These are phyloP conservation scores for Atherix ibis DNA, from an alignment of 2,888 invertebrate species.

Conservation along the genomic window DNA sequence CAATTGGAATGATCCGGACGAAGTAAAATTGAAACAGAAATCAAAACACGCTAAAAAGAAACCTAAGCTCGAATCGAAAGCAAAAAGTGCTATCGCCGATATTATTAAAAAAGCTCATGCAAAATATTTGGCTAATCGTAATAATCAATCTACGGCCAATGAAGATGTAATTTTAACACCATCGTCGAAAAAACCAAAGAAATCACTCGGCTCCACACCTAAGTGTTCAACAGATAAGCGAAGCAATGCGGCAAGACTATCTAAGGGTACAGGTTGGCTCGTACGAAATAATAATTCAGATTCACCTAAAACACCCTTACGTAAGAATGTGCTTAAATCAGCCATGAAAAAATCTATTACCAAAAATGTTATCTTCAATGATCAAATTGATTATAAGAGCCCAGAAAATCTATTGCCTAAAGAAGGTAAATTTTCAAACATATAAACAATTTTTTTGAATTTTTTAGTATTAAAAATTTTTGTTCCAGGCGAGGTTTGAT, in stretches of 20 bases:
- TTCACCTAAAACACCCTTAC: too few species aligned
- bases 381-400: conserved; percentile 3
- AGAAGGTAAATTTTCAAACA: too few species aligned
- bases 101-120: conserved; percentile 1
- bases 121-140: conserved; percentile 2
- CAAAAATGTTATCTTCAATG: conserved; percentile 5
- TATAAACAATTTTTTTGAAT: too few species aligned
- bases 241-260: too few species aligned
- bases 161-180: conserved; percentile 4
- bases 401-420: too few species aligned
- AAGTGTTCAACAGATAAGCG: too few species aligned
- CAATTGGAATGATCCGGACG: conserved; percentile 26
- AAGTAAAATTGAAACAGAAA: conserved; percentile 7
- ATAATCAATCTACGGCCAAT: neutral
- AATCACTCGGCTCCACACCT: too few species aligned
- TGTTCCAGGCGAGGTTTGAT: too few species aligned
- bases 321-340: conserved; percentile 4
- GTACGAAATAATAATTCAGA: too few species aligned
- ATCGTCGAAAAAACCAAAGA: neutral
- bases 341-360: neutral
- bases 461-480: too few species aligned
- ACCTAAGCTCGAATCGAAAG: neutral
- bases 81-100: neutral
- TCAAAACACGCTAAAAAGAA: neutral
- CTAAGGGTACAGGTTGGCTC: too few species aligned